A percentile compares a stretch with the other conserved stretches of the same genome.
Evolutionary conservation across 1,140 invertebrate species (phyloP).

Genomic region (Drosophila kikkawai): DNA sequence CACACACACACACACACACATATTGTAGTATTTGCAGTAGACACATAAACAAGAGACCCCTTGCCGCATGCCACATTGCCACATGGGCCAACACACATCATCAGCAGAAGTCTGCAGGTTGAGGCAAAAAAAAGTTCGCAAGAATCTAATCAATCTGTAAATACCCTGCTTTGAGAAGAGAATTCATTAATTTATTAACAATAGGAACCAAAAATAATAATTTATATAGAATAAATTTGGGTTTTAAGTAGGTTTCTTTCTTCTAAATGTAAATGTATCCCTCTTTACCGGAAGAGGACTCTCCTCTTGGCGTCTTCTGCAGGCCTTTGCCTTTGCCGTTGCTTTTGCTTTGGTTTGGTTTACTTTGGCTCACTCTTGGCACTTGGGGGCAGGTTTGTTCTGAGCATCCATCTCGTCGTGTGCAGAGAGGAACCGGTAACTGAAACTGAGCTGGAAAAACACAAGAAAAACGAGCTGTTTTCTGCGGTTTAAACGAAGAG

Average conservation of each 20-base stretch:
- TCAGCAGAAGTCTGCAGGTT: slow-evolving; percentile 13
- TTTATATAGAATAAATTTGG: too few species aligned
- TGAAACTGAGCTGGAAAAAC: slow-evolving; percentile 24
- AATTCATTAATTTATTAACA: not conserved
- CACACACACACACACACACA: not conserved
- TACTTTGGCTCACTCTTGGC: slow-evolving; percentile 17
- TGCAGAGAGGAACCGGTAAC: slow-evolving; percentile 22
- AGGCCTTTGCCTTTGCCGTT: not conserved
- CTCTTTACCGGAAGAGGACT: not conserved
- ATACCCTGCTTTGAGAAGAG: not conserved
- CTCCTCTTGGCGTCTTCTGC: slow-evolving; percentile 9
- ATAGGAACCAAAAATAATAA: too few species aligned
- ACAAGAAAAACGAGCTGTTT: slow-evolving; percentile 38
- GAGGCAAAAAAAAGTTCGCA: not conserved
- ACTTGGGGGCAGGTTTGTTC: slow-evolving; percentile 36
- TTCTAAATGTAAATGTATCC: too few species aligned
- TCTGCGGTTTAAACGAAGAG: slow-evolving; percentile 12
- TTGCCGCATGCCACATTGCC: slow-evolving; percentile 38
- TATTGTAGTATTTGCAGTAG: slow-evolving; percentile 16
- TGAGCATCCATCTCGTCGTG: slow-evolving; percentile 20
- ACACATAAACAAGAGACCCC: slow-evolving; percentile 42
- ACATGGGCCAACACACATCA: slow-evolving; percentile 37
- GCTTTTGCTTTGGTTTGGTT: slow-evolving; percentile 23
- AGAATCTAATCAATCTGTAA: not conserved
- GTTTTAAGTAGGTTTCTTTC: too few species aligned